A percentile compares a stretch with the other conserved stretches of the same genome.
phyloP scores from a whole-genome alignment of 2,797 vertebrate species.

The Hyperoplus lanceolatus region DNA sequence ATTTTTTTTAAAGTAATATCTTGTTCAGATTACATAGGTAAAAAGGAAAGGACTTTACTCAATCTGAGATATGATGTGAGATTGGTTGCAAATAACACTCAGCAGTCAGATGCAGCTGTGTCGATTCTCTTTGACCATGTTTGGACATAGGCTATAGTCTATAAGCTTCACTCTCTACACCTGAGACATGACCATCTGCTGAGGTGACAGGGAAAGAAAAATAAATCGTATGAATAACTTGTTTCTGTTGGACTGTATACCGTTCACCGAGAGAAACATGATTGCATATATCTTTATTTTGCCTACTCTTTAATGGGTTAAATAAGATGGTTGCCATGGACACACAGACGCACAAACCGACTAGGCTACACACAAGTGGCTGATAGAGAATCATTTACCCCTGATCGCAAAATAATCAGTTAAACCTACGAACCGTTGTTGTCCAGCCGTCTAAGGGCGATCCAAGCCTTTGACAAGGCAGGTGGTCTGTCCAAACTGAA shows the following conservation, averaged over 20 bases:
- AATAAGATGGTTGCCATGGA: slow-evolving; percentile 54
- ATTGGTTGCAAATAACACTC: background rate
- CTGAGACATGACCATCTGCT: background rate
- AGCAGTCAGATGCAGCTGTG: slow-evolving; percentile 58
- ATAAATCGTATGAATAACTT: background rate
- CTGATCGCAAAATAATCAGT: background rate
- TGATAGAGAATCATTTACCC: background rate
- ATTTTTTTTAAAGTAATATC: background rate
- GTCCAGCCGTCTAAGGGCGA: slow-evolving; percentile 74
- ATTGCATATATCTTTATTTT: background rate
- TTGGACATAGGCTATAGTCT: background rate
- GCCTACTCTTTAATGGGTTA: background rate
- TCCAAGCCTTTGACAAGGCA: slow-evolving; percentile 59
- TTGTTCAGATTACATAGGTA: background rate
- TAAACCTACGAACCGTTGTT: slow-evolving; percentile 70
- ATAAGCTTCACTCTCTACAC: background rate
- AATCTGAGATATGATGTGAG: background rate
- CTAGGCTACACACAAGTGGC: background rate
- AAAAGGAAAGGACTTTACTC: too few relatives aligned
- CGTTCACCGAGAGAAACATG: background rate
- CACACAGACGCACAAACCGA: background rate
- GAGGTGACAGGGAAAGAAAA: background rate
- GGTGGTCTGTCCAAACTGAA: slow-evolving; percentile 19
- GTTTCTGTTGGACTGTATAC: background rate
- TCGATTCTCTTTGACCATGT: background rate